A percentile compares a stretch with the other conserved stretches of the same genome.
Evolutionary conservation across 1,140 invertebrate species (phyloP).

Genomic region (Chironomus tepperi): DNA sequence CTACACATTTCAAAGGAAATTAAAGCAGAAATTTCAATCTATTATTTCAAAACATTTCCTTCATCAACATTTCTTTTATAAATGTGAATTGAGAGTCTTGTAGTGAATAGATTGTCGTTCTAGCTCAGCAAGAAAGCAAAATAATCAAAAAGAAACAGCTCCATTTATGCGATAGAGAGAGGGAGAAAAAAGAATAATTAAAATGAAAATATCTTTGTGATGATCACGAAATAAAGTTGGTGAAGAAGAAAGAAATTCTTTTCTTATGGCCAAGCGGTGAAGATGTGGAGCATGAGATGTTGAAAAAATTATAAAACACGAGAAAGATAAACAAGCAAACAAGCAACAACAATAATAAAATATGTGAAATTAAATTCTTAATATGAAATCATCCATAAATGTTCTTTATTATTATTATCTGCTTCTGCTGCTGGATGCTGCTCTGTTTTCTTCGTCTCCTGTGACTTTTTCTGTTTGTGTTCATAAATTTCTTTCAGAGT

Average conservation of each 20-base stretch:
- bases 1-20: not conserved
- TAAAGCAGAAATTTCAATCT: not conserved
- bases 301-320: not conserved
- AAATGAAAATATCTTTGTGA: not conserved
- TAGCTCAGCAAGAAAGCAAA: not conserved
- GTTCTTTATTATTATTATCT: constrained; percentile 15
- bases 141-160: not conserved
- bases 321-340: too few relatives aligned
- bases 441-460: not conserved
- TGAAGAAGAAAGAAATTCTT: too few relatives aligned
- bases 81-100: not conserved
- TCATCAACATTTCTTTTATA: not conserved
- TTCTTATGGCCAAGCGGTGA: not conserved
- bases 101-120: constrained; percentile 9
- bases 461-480: not conserved
- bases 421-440: not conserved
- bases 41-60: too few relatives aligned
- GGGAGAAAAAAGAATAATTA: not conserved
- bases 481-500: not conserved
- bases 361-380: not conserved
- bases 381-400: constrained; percentile 14
- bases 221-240: not conserved
- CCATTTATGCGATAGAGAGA: not conserved
- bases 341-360: too few relatives aligned
- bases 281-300: constrained; percentile 4